A percentile compares a stretch with the other conserved stretches of the same genome.
Evolutionary conservation across 1,140 invertebrate species (phyloP).

Genomic region (Vollenhovia emeryi): DNA sequence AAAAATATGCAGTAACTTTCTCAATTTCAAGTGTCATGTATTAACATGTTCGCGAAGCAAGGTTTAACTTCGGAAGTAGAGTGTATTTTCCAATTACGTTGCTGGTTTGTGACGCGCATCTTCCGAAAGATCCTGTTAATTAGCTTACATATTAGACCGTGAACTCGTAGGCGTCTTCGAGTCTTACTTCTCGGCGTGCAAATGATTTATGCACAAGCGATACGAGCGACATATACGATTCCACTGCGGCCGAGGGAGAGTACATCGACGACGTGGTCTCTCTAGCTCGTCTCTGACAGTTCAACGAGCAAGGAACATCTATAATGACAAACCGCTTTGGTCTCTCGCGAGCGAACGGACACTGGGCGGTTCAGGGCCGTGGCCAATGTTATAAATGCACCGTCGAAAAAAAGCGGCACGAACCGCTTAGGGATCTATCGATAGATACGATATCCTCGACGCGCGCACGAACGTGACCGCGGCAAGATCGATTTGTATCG

Average conservation of each 20-base stretch:
- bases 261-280: conserved; percentile 31
- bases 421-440: conserved; percentile 67
- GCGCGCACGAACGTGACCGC: conserved; percentile 67
- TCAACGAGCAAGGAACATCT: conserved; percentile 48
- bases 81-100: neutral
- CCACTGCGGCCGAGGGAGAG: conserved; percentile 21
- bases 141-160: conserved; percentile 11
- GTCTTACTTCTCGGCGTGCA: conserved; percentile 12
- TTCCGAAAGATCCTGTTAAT: neutral
- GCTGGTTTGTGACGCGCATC: neutral
- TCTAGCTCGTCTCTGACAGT: conserved; percentile 49
- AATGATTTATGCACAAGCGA: conserved; percentile 6
- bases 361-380: conserved; percentile 70
- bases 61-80: neutral
- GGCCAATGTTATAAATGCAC: conserved; percentile 75
- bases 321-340: conserved; percentile 72
- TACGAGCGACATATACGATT: conserved; percentile 33
- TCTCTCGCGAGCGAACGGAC: conserved; percentile 62
- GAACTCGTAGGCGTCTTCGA: conserved; percentile 21
- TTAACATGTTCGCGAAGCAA: neutral
- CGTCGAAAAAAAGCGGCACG: conserved; percentile 48
- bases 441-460: conserved; percentile 70
- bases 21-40: neutral
- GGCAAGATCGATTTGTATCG: conserved; percentile 79
- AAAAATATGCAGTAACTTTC: neutral